These are phyloP conservation scores for Daubentonia madagascariensis DNA, from an alignment of 2,113 vertebrate genomes.

Conservation along the genomic window DNA sequence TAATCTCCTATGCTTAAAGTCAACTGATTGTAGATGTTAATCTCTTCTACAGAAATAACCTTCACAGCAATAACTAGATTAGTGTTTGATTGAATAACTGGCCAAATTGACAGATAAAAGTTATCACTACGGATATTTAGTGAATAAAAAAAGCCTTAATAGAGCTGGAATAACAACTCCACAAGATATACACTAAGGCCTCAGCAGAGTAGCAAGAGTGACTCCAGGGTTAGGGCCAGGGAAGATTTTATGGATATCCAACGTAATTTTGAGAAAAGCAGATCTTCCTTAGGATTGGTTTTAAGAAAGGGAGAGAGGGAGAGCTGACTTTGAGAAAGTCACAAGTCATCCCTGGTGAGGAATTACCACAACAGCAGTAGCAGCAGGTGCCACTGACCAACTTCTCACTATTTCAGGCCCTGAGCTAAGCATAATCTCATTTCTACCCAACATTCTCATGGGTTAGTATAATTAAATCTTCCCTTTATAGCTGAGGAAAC, in stretches of 20 bases:
- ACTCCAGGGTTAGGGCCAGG: too few relatives aligned
- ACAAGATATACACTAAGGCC: neutral
- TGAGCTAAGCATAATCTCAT: neutral
- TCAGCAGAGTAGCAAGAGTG: neutral
- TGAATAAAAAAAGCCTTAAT: neutral
- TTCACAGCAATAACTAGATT: neutral
- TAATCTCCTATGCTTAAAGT: neutral
- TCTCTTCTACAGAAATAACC: neutral
- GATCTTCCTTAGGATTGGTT: neutral
- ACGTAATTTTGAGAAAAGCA: constrained; percentile 3
- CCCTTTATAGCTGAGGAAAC: neutral
- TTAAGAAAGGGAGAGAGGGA: neutral
- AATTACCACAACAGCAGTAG: neutral
- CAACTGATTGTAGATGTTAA: neutral
- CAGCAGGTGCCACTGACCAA: neutral
- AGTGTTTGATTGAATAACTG: neutral
- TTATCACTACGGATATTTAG: neutral
- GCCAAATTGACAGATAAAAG: neutral
- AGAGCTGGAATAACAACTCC: neutral
- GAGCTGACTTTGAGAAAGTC: neutral
- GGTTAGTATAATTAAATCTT: neutral
- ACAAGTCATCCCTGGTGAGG: neutral
- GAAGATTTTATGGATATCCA: neutral
- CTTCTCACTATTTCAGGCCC: neutral
- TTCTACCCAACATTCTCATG: neutral